These are phyloP conservation scores for Cheilosia soror DNA, from an alignment of 2,888 invertebrate species.

Conservation along the genomic window DNA sequence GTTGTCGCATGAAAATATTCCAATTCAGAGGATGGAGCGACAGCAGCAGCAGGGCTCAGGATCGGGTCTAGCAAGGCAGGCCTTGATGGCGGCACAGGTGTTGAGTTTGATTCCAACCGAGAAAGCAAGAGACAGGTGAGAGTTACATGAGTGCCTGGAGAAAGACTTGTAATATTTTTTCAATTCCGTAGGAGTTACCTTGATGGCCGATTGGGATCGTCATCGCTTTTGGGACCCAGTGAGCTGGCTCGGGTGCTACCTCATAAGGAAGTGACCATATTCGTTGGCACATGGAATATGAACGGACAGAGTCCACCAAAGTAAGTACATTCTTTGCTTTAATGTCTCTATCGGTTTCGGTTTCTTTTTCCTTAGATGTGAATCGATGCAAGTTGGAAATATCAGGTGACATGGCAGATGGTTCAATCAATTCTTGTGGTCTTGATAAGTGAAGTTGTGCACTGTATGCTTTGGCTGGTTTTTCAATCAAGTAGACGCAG, in stretches of 20 bases:
- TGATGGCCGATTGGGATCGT: slow-evolving; percentile 91
- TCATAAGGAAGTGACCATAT: slow-evolving; percentile 92
- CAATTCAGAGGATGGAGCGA: slow-evolving; percentile 76
- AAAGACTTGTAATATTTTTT: slow-evolving; percentile 3
- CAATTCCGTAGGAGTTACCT: slow-evolving; percentile 87
- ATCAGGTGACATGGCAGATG: no score
- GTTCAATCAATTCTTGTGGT: no score
- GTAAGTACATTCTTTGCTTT: slow-evolving; percentile 84
- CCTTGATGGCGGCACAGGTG: slow-evolving; percentile 91
- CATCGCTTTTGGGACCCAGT: slow-evolving; percentile 91
- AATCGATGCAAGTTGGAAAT: no score
- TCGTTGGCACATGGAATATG: slow-evolving; percentile 99
- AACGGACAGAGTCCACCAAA: slow-evolving; percentile 94
- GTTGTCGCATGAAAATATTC: slow-evolving; percentile 82
- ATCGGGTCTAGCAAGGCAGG: slow-evolving; percentile 86
- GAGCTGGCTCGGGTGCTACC: slow-evolving; percentile 95
- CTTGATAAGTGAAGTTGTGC: no score
- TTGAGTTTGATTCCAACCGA: slow-evolving; percentile 92
- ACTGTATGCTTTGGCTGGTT: no score
- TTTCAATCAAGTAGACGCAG: no score
- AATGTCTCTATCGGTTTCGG: no score
- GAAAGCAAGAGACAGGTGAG: slow-evolving; percentile 90
- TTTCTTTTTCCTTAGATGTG: no score
- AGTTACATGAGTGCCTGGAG: slow-evolving; percentile 2
- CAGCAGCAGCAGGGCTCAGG: slow-evolving; percentile 77